These are phyloP conservation scores for Rhineura floridana DNA, from an alignment of 2,113 vertebrate species.

Conservation along the genomic window DNA sequence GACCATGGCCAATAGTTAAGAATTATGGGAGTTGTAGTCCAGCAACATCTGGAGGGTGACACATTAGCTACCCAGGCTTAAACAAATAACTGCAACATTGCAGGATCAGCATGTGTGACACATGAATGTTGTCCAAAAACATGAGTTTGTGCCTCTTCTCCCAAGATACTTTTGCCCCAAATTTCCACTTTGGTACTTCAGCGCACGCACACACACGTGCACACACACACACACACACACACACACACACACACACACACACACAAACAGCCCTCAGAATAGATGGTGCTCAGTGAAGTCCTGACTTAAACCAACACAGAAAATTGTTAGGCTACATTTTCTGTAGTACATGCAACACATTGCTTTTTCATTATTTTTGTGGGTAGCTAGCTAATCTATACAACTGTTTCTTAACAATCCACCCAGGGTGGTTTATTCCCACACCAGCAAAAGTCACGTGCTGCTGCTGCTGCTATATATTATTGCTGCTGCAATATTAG, in stretches of 20 bases:
- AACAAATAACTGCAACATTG: background rate
- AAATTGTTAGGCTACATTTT: background rate
- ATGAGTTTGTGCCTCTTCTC: background rate
- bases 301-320: background rate
- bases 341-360: background rate
- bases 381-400: background rate
- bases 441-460: background rate
- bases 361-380: fast-evolving
- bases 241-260: too few species aligned
- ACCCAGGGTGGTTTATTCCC: background rate
- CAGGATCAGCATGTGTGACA: background rate
- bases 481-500: background rate
- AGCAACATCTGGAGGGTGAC: too few species aligned
- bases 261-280: background rate
- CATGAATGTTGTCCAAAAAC: background rate
- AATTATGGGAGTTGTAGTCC: too few species aligned
- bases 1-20: too few species aligned
- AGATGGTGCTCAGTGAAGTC: background rate
- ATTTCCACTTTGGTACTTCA: background rate
- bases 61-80: too few species aligned
- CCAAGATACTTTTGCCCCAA: background rate
- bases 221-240: too few species aligned
- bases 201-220: background rate
- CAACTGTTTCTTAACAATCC: background rate
- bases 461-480: background rate